A percentile compares a stretch with the other conserved stretches of the same genome.
phyloP scores from a whole-genome alignment of 1,140 invertebrate genomes.

The Arion vulgaris region DNA sequence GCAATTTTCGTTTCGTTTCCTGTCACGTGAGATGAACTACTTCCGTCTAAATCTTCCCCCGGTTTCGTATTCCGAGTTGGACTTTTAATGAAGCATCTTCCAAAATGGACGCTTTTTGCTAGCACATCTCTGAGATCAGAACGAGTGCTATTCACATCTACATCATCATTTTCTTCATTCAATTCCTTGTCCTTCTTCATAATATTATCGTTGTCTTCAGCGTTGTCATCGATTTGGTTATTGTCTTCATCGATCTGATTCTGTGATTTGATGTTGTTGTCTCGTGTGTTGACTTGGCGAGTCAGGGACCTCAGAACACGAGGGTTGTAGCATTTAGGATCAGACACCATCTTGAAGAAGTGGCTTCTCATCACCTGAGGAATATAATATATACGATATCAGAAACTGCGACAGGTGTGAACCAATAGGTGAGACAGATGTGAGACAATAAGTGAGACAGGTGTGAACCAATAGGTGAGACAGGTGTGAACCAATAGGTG shows the following conservation, averaged over 20 bases:
- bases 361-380: conserved; percentile 80
- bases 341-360: conserved; percentile 94
- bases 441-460: no score
- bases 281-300: background rate
- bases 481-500: no score
- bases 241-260: conserved; percentile 24
- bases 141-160: background rate
- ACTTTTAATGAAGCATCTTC: no score
- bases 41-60: background rate
- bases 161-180: conserved; percentile 22
- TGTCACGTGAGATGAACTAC: background rate
- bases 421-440: no score
- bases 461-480: no score
- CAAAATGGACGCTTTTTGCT: no score
- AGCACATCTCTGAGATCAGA: no score
- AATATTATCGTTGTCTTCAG: background rate
- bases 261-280: conserved; percentile 39
- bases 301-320: conserved; percentile 74
- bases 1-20: background rate
- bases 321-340: conserved; percentile 96
- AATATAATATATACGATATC: background rate
- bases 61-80: background rate
- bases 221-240: background rate
- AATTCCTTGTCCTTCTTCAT: conserved; percentile 9
- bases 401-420: no score